Conservation (phyloP, 2,888 invertebrate genomes). For the Dorcus hopei region DNA sequence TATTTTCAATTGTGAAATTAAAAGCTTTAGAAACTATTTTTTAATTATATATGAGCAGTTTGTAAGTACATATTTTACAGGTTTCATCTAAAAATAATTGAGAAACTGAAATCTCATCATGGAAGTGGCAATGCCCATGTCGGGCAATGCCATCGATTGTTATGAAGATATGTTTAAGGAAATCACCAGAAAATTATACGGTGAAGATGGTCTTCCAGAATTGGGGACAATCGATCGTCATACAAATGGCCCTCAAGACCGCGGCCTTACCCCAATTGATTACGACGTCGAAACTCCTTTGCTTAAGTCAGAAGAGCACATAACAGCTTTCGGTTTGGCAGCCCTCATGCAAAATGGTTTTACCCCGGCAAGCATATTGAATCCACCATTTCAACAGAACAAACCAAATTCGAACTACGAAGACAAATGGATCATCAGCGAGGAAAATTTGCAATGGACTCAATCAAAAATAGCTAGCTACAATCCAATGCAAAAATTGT, state of each 20-base stretch:
- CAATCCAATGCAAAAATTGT: constrained; percentile 71
- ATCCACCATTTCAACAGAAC: constrained; percentile 57
- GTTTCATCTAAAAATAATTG: too few species aligned
- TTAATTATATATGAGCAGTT: too few species aligned
- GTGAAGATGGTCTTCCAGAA: constrained; percentile 65
- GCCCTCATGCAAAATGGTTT: constrained; percentile 75
- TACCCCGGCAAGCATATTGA: constrained; percentile 62
- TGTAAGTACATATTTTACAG: too few species aligned
- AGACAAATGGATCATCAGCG: constrained; percentile 66
- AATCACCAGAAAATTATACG: constrained; percentile 87
- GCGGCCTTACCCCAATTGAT: constrained; percentile 50
- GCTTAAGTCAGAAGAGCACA: constrained; percentile 69
- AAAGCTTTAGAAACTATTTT: too few species aligned
- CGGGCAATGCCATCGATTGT: constrained; percentile 61
- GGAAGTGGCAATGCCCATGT: constrained; percentile 58
- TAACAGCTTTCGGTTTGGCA: constrained; percentile 70
- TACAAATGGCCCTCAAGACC: constrained; percentile 39
- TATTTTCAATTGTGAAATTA: too few species aligned
- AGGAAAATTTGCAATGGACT: constrained; percentile 70
- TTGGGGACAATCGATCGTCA: constrained; percentile 40
- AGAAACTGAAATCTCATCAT: constrained; percentile 27
- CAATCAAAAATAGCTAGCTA: constrained; percentile 78
- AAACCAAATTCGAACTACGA: constrained; percentile 35
- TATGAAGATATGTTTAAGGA: constrained; percentile 89
- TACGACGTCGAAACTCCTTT: constrained; percentile 49